Evolutionary conservation across 2,797 vertebrate species (phyloP), one percentile per base, ranked within the genome.

Genomic region (Lepus oiostolus): DNA sequence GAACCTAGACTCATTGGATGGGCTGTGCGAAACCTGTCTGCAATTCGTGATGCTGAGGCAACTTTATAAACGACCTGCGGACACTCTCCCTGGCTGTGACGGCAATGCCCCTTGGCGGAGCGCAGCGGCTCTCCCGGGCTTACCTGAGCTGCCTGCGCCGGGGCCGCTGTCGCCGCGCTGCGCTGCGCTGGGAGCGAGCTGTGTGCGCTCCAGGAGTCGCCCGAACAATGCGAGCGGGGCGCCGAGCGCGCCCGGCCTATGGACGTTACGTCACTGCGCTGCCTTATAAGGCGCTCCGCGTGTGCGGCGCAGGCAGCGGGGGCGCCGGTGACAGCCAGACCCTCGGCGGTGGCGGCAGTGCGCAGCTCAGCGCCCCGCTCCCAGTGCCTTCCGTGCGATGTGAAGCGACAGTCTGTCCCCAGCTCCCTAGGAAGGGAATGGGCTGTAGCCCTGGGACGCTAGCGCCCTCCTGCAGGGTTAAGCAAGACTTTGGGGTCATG

Each of bases 181-280:
- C 81, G 72, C 87, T 12, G 80, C 76, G 72, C 91, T 32, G 89
- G 30, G 65, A 98, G 98, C 98, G 87, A 98, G 98, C 98, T 98
- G 99, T 98, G 99, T 98, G 98, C 99, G 98, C 99, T 99, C 99
- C 99, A 98, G 98, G 99, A 98, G 98, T 98, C 98, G 98, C 98
- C 98, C 98, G 98, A 99, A 99, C 99, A 99, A 99, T 99, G 98
- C 99, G 98, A 98, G 99, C 99, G 98, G 98, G 98, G 98, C 98
- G 98, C 98, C 88, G 96, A 96, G 98, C 98, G 97, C 98, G 98
- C 99, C 99, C 99, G 99, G 99, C 99, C 99, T 99, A 98, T 98
- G 98, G 98, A 98, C 99, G 98, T 99, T 99, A 99, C 99, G 99
- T 99, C 99, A 99, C 98, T 97, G 98, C 98, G 98, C 98, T 98